phyloP scores from a whole-genome alignment of 2,797 vertebrate species.

The Spinus olivaceus region DNA sequence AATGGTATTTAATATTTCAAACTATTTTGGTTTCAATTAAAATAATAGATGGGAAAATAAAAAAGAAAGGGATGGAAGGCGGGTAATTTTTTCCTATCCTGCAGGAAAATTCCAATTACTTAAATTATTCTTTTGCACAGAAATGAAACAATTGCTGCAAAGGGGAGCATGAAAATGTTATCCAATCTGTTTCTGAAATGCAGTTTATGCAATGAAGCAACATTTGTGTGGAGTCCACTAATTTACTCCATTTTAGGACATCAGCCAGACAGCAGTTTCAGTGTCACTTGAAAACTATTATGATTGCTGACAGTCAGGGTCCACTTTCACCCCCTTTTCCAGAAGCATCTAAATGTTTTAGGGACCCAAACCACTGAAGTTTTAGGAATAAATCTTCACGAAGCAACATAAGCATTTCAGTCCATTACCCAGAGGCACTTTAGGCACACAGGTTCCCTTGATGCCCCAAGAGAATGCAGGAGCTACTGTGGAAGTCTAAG shows the following conservation, averaged over 20 bases:
- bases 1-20: slow-evolving; percentile 35
- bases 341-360: background rate
- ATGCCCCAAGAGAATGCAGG: background rate
- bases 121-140: slow-evolving; percentile 31
- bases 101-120: slow-evolving; percentile 43
- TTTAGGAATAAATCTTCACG: background rate
- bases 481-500: background rate
- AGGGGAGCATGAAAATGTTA: slow-evolving; percentile 20
- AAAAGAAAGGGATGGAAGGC: background rate
- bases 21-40: slow-evolving; percentile 47
- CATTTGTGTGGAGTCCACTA: background rate
- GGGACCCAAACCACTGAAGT: background rate
- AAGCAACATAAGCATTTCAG: background rate
- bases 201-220: background rate
- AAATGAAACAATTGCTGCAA: slow-evolving; percentile 52
- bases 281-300: background rate
- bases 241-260: background rate
- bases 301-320: background rate
- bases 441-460: background rate
- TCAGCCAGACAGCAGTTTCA: background rate
- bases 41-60: slow-evolving; percentile 35
- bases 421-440: background rate
- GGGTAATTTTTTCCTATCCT: slow-evolving; percentile 44
- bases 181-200: background rate
- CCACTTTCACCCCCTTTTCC: background rate